Percentiles rank a stretch among this genome's conserved stretches.
Conservation (phyloP, 1,140 invertebrate genomes). For the Microplitis demolitor region DNA sequence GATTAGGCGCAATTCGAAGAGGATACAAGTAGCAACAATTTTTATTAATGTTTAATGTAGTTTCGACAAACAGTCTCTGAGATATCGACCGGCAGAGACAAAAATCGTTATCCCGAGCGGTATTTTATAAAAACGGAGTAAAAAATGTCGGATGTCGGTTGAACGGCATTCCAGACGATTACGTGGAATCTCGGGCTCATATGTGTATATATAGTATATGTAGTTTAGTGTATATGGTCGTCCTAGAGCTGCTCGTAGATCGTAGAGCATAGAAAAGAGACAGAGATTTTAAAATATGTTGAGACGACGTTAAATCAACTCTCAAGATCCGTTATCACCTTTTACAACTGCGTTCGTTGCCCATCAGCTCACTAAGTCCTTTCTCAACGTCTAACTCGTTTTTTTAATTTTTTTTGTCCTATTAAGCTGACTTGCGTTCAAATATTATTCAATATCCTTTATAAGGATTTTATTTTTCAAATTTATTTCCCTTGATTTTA, state of each 20-base stretch:
- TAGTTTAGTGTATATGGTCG: conserved; percentile 38
- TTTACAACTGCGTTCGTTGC: conserved; percentile 35
- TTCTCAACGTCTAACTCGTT: neutral
- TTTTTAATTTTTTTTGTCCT: neutral
- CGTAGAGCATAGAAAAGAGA: neutral
- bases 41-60: no score
- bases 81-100: neutral
- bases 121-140: conserved; percentile 14
- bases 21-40: no score
- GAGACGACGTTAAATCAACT: conserved; percentile 9
- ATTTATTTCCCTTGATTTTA: no score
- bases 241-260: conserved; percentile 27
- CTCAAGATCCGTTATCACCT: conserved; percentile 44
- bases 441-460: no score
- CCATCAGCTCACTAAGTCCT: neutral
- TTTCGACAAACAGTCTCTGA: no score
- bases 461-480: no score
- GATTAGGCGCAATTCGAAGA: no score
- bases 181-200: conserved; percentile 38
- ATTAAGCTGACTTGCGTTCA: no score
- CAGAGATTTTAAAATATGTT: neutral
- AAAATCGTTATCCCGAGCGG: neutral
- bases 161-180: conserved; percentile 45
- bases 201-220: no score
- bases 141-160: conserved; percentile 17